Base-by-base conservation (phyloP, 2,113 vertebrate genomes). In the Orcinus orca region DNA sequence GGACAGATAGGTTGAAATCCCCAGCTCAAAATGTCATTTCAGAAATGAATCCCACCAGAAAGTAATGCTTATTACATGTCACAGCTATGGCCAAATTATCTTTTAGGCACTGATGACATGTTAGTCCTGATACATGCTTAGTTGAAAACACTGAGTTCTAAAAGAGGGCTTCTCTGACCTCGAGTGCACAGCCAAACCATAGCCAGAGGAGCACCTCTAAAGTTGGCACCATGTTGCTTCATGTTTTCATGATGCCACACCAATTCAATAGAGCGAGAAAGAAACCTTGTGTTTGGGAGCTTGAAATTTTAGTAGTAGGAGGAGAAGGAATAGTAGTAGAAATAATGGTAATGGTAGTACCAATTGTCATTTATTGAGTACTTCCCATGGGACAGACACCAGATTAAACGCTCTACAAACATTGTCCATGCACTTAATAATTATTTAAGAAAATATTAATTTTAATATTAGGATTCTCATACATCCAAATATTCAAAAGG, bases 21-120 rank as follows among this genome's bases (percentile, higher is more conserved):
- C 33, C 20, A 4, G 20, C 29, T 80, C 55, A 89, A 73, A 21
- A 95, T 80, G 12, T 71, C 33, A 73, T 88, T 96, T 95, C 77
- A 74, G 60, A 80, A 79, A 95, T 63, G 82, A 96, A 94, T 95
- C 67, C 63, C 47, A 36, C 33, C 63, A 93, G n/a, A 94, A 95
- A 88, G 53, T 62, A 84, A 71, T 87, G 3, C 44, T 65, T 79
- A 67, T 10, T 85, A 58, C 55, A 9, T 83, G 93, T 76, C 47
- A 70, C 31, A 85, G 88, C 31, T 13, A 3, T 63, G 31, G 3
- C 11, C 33, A 93, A 86, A 93, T 83, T 58, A 13, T 29, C 25
- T 86, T 85, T 90, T 80, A 74, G 53, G 11, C 41, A 73, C 20
- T 33, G 31, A 38, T 67, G 65, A 21, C n/a, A 44, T 60, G 23